These are phyloP conservation scores for Corythornis cristatus DNA, from an alignment of 2,113 vertebrate species.

Conservation along the genomic window DNA sequence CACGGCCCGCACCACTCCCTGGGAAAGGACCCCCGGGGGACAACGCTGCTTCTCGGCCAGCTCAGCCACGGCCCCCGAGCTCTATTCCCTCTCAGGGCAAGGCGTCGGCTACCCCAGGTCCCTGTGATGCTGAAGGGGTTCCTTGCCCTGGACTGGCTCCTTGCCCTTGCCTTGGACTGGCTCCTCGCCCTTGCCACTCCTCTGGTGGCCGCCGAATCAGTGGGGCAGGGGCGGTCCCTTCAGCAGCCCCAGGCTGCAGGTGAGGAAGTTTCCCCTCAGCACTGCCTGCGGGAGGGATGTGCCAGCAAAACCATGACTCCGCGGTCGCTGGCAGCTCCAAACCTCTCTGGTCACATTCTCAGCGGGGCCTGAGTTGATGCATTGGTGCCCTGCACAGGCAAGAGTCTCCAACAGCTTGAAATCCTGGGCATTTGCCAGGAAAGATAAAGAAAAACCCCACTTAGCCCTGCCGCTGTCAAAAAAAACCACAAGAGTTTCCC, in stretches of 20 bases:
- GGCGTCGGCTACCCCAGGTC: background rate
- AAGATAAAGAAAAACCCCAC: background rate
- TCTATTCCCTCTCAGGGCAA: background rate
- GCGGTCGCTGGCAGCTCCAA: background rate
- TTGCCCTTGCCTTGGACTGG: background rate
- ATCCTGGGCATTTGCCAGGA: background rate
- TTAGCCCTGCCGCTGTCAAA: background rate
- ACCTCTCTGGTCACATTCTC: background rate
- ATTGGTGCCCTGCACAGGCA: background rate
- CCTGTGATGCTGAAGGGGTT: background rate
- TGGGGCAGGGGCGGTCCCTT: rapidly evolving
- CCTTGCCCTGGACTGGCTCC: background rate
- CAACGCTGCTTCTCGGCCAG: background rate
- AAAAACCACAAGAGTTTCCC: background rate
- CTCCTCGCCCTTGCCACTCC: background rate
- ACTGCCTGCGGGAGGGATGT: background rate
- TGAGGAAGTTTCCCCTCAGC: background rate
- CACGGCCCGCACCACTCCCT: background rate
- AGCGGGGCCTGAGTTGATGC: background rate
- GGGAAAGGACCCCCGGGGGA: background rate
- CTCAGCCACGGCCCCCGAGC: rapidly evolving
- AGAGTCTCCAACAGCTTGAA: background rate
- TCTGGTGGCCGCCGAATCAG: background rate
- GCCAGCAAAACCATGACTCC: background rate
- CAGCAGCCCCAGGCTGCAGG: background rate